Evolutionary conservation across 1,140 invertebrate genomes (phyloP).

Genomic region (Drosophila takahashii): DNA sequence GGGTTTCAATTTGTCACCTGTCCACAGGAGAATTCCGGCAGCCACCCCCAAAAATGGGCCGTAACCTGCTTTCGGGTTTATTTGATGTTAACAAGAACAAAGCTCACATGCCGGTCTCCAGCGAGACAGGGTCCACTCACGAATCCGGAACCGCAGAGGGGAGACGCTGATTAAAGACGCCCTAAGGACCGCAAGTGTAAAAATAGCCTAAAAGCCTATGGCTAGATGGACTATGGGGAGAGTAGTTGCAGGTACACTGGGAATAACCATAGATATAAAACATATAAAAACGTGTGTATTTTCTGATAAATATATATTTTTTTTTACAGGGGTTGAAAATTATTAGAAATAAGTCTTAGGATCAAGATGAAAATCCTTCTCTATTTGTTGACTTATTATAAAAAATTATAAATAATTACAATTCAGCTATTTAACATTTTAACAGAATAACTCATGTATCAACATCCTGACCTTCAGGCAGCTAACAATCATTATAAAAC

Average conservation of each 20-base stretch:
- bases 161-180: slow-evolving; percentile 55
- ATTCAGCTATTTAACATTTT: no score
- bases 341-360: no score
- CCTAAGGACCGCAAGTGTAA: slow-evolving; percentile 59
- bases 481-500: no score
- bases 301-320: no score
- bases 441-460: no score
- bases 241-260: slow-evolving; percentile 14
- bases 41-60: background rate
- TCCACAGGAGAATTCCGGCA: background rate
- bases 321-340: no score
- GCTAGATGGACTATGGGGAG: slow-evolving; percentile 1
- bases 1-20: slow-evolving; percentile 32
- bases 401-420: no score
- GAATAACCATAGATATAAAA: background rate
- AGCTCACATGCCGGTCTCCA: slow-evolving; percentile 43
- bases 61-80: slow-evolving; percentile 16
- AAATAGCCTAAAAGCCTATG: slow-evolving; percentile 42
- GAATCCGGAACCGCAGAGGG: slow-evolving; percentile 25
- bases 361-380: no score
- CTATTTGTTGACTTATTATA: no score
- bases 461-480: no score
- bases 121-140: slow-evolving; percentile 10
- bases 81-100: slow-evolving; percentile 36
- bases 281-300: background rate